Conservation (phyloP, 2,888 invertebrate genomes). For the Caenorhabditis doughertyi region DNA sequence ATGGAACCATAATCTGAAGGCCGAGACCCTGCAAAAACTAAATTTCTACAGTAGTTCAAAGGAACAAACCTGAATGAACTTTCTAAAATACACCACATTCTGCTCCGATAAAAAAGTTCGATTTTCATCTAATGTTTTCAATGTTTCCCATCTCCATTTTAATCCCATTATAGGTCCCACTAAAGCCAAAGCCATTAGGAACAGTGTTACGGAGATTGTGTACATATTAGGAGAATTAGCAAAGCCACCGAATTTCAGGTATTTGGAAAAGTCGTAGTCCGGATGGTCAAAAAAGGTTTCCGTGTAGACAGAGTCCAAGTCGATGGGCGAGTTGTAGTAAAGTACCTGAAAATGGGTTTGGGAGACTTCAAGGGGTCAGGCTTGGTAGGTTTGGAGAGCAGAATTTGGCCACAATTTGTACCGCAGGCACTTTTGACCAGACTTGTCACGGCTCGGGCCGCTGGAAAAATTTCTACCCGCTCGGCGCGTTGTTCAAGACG, state of each 20-base stretch:
- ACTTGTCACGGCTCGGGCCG: no score
- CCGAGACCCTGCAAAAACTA: slow-evolving; percentile 33
- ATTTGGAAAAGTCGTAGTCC: slow-evolving; percentile 53
- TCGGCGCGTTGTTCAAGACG: no score
- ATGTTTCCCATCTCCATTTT: slow-evolving; percentile 34
- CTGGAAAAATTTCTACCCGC: no score
- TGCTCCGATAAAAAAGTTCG: slow-evolving; percentile 8
- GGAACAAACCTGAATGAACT: slow-evolving; percentile 52
- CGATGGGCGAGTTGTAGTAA: slow-evolving; percentile 43
- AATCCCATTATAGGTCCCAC: slow-evolving; percentile 13
- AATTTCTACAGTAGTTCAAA: not conserved
- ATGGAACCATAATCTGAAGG: slow-evolving; percentile 37
- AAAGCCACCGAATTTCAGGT: slow-evolving; percentile 56
- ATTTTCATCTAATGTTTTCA: slow-evolving; percentile 30
- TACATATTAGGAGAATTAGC: slow-evolving; percentile 42
- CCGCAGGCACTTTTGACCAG: no score
- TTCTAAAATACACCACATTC: slow-evolving; percentile 12
- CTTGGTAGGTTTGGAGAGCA: no score
- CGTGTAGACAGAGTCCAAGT: slow-evolving; percentile 31
- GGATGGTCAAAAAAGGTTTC: slow-evolving; percentile 45
- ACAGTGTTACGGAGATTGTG: slow-evolving; percentile 11
- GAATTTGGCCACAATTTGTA: no score
- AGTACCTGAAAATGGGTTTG: slow-evolving; percentile 41
- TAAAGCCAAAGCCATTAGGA: not conserved
- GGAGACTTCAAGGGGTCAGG: no score